Evolutionary conservation across 2,888 invertebrate genomes (phyloP), one percentile per base, ranked within the genome.

Genomic region (Sarcophaga rosellei): DNA sequence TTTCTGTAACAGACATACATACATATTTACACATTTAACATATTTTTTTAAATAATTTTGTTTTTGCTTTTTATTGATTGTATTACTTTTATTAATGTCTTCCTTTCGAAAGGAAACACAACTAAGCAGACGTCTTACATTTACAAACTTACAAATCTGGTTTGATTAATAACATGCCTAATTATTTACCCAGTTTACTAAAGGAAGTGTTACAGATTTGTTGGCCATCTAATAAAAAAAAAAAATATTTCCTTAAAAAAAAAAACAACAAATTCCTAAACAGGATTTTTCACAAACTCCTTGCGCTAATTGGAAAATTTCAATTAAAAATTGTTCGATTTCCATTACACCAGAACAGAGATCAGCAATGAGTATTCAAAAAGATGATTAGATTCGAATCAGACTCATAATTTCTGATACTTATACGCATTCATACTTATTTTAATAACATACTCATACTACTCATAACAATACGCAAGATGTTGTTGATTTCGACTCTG

Each of bases 21-120:
- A n/a, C n/a, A n/a, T n/a, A n/a, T n/a, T n/a, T n/a, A n/a, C n/a
- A n/a, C n/a, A n/a, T n/a, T n/a, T n/a, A n/a, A n/a, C n/a, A n/a
- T n/a, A n/a, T n/a, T 61, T 23, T 74, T 74, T 76, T 25, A 70
- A 76, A 81, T 61, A 81, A 69, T 62, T 80, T 70, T 70, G 65
- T 62, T 79, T 47, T 35, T 47, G 21, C 4, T 77, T 57, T 57
- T 15, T 17, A 21, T 61, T 69, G 35, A 5, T 35, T 53, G 53
- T 63, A 44, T 65, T 15, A 15, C 15, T 53, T 77, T 69, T 59
- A 53, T 81, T 81, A 66, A 81, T 70, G 53, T 65, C 75, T 75
- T 76, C 75, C 83, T 83, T 62, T 57, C 11, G 20, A 68, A 25
- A 68, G 53, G 66, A 57, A 74, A 79, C 15, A 57, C 53, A 84